These are phyloP conservation scores for Rhombomys opimus DNA, from an alignment of 2,113 vertebrate genomes.

Conservation along the genomic window DNA sequence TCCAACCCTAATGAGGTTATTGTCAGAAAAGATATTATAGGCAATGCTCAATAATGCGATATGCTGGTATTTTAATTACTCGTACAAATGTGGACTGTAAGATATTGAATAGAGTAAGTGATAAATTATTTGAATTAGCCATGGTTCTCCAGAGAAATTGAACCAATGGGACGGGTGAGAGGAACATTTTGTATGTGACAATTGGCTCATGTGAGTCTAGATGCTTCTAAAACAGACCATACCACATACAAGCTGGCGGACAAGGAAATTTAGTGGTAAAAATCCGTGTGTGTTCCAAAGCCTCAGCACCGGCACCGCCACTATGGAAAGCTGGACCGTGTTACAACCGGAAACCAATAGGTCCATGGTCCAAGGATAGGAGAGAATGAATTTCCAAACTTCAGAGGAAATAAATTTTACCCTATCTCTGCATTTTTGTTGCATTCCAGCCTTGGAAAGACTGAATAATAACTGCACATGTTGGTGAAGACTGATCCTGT, in stretches of 20 bases:
- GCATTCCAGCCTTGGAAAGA: neutral
- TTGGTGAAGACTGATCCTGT: neutral
- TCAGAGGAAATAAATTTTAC: neutral
- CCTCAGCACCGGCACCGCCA: neutral
- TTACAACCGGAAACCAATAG: neutral
- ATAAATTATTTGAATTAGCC: neutral
- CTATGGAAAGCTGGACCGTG: neutral
- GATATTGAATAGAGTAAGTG: neutral
- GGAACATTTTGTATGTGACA: neutral
- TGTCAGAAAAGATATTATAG: neutral
- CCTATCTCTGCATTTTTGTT: neutral
- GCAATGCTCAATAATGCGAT: neutral
- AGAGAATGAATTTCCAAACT: neutral
- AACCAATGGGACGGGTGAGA: neutral
- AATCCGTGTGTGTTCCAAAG: neutral
- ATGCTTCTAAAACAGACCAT: neutral
- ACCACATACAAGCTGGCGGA: neutral
- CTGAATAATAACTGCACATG: neutral
- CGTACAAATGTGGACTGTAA: neutral
- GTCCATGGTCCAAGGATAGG: neutral
- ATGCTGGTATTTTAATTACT: conserved; percentile 22
- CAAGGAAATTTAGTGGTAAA: neutral
- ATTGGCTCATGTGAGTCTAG: neutral
- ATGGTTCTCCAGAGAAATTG: neutral
- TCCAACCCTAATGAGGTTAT: neutral